Conservation (phyloP, 2,113 vertebrate species). For the Erinaceus europaeus region DNA sequence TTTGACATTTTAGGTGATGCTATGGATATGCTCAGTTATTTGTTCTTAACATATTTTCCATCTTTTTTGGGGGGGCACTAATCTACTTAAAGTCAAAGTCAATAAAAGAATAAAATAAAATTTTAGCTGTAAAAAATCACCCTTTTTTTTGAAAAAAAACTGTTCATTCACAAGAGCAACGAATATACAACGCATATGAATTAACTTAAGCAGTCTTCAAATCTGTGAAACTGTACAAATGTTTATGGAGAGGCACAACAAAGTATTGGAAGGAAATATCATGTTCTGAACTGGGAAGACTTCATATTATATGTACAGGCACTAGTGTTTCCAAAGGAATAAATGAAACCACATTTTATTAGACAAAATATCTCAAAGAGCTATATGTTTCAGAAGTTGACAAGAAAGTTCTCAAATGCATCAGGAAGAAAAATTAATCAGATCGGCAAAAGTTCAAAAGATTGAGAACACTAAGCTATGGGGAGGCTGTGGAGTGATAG, state of each 20-base stretch:
- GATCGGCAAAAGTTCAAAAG: not conserved
- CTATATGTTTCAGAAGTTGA: conserved; percentile 7
- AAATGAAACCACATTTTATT: not conserved
- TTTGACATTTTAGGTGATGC: conserved; percentile 78
- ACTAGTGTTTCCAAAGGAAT: conserved; percentile 37
- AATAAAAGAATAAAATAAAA: conserved; percentile 72
- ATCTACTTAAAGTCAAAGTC: conserved; percentile 75
- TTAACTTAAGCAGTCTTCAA: conserved; percentile 35
- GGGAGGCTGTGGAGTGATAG: not conserved
- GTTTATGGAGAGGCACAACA: conserved; percentile 13
- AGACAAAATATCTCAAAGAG: not conserved
- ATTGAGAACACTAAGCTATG: not conserved
- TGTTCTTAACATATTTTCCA: conserved; percentile 75
- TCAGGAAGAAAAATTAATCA: not conserved
- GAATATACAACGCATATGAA: conserved; percentile 56
- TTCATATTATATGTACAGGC: not conserved
- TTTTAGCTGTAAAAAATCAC: conserved; percentile 64
- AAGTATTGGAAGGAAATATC: conserved; percentile 27
- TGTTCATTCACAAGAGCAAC: conserved; percentile 60
- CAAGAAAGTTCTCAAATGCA: conserved; percentile 20
- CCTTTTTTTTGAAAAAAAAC: conserved; percentile 38
- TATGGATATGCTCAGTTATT: conserved; percentile 73
- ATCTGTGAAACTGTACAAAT: not conserved
- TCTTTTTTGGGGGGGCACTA: conserved; percentile 66
- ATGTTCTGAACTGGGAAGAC: conserved; percentile 2